Evolutionary conservation across 2,888 invertebrate genomes (phyloP), one percentile per base, ranked within the genome.

Genomic region (Sinhomidia bicolor): DNA sequence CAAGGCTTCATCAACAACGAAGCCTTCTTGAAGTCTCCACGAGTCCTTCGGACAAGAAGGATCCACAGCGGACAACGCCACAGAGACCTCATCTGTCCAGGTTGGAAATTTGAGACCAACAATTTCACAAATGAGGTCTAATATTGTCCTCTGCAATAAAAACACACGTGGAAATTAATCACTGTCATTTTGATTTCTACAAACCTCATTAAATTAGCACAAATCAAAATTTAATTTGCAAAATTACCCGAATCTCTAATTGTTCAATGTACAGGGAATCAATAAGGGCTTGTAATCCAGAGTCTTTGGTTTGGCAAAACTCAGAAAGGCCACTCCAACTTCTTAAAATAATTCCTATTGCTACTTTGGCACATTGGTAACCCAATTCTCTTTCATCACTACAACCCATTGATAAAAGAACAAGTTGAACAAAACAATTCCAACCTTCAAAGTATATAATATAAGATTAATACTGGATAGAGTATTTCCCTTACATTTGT

Each of bases 21-120:
- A 99, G 47, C 98, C 99, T 93, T 98, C 98, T 92, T 96, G 96
- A 32, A 99, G 94, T 92, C 97, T 95, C 98, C 98, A 99, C 0
- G 96, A 95, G 91, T 98, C 97, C 93, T 96, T 94, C 91, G 94
- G 94, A 65, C 94, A 93, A 29, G 97, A 96, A 2, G 98, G 97
- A 95, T 98, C 98, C 89, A 98, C 96, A 57, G 97, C 97, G 91
- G 96, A 96, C 90, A 99, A 94, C 0, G 98, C 98, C 54, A 97
- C 96, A 65, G 96, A 96, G 92, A 98, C 96, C 93, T 99, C 98
- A 93, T 98, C 98, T 0, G 98, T 98, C 98, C 98, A 98, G 93
- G 96, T 96, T 0, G 98, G 98, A 93, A 97, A 96, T 62, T 97
- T 96, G 91, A 99, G 94, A 88, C 97, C 96, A 92, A 99, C 95